phyloP scores from a whole-genome alignment of 2,888 invertebrate genomes.

The Phymatocera aterrima region DNA sequence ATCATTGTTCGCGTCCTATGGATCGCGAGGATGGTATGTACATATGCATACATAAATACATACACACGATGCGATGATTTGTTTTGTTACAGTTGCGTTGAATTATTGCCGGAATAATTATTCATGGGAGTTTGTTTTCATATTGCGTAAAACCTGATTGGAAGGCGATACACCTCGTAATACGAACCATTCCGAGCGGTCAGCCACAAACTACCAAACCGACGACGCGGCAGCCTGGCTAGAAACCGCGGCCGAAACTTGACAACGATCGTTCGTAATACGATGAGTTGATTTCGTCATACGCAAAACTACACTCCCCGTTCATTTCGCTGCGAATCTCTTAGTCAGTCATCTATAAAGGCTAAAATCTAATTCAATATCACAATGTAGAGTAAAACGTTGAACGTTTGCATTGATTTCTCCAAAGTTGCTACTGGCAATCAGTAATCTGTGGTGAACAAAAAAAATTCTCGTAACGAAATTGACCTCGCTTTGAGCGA shows the following conservation, averaged over 20 bases:
- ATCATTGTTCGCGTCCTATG: background rate
- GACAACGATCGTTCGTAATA: conserved; percentile 28
- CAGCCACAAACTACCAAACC: conserved; percentile 11
- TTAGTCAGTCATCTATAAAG: no score
- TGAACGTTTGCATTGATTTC: no score
- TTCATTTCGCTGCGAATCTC: no score
- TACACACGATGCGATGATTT: background rate
- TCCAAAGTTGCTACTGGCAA: no score
- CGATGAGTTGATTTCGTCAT: conserved; percentile 38
- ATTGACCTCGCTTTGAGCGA: no score
- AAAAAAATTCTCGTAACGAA: no score
- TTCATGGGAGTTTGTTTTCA: conserved; percentile 29
- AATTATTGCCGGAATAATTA: conserved; percentile 26
- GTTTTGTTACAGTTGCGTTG: background rate
- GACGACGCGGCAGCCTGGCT: background rate
- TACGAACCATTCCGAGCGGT: conserved; percentile 8
- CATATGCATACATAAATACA: background rate
- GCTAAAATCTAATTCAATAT: no score
- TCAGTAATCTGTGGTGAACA: no score
- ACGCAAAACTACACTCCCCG: background rate
- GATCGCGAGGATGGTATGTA: background rate
- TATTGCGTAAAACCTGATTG: conserved; percentile 42
- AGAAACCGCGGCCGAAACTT: conserved; percentile 39
- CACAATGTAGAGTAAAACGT: no score
- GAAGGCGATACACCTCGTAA: conserved; percentile 31